Base-by-base conservation (phyloP, 2,797 vertebrate genomes). In the Sciurus vulgaris region DNA sequence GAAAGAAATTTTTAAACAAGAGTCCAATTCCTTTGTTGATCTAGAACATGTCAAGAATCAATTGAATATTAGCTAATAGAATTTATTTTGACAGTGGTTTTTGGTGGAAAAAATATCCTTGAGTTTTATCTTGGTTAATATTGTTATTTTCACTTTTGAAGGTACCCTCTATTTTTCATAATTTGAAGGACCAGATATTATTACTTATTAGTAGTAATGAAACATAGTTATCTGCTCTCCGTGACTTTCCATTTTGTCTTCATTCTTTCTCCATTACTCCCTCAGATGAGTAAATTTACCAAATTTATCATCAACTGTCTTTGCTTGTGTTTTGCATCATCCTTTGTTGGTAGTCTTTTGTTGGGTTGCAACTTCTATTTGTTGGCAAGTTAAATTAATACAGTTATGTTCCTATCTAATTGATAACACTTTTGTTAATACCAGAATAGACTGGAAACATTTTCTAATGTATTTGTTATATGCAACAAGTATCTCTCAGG, bases 221-320 rank as follows among this genome's bases (percentile, higher is more conserved):
- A 15, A 14, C 0, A 0, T 5, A 38, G 0, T 24, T 10, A 1
- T 44, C 70, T 76, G 0, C 20, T 47, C 12, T 59, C 4, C 10
- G 0, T 8, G 18, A 2, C 28, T 61, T 72, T 35, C 11, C 30
- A 10, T 26, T 84, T 12, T 22, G 12, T 8, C 17, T 41, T 49
- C n/a, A 38, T 67, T 20, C 13, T 35, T n/a, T 83, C 26, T 72
- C 61, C 15, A 10, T 49, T 33, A 20, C 47, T 67, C 13, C 3
- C 17, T 17, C 4, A 24, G 41, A 2, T 20, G 41, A 86, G 24
- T 12, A 76, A 2, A 33, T n/a, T 70, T 41, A 18, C 30, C 9
- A 26, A 26, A 2, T 35, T 30, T 44, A 13, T 47, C 26, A 38
- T 33, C 35, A 9, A 5, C 41, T 56, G 41, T 24, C 11, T 18